Percentiles rank a stretch among this genome's conserved stretches.
phyloP scores from a whole-genome alignment of 2,797 vertebrate genomes.

The Momotus momota region DNA sequence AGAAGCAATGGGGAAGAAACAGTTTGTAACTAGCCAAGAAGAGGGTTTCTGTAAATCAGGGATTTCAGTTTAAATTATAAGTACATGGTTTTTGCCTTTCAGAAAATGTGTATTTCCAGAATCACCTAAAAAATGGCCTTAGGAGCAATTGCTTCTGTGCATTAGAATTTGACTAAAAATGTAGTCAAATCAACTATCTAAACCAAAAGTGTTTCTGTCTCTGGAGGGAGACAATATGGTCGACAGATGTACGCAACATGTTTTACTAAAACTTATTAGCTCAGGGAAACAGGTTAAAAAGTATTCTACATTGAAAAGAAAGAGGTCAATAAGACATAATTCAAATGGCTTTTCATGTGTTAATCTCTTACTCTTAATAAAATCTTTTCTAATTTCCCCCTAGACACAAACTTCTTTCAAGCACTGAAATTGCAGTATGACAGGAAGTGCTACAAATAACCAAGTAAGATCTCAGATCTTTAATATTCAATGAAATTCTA shows the following conservation, averaged over 20 bases:
- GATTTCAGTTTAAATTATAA: background rate
- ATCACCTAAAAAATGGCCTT: background rate
- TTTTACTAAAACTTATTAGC: background rate
- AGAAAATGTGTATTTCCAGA: background rate
- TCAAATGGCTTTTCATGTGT: background rate
- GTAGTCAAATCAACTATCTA: background rate
- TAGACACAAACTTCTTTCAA: background rate
- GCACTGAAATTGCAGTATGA: background rate
- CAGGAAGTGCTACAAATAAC: background rate
- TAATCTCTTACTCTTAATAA: background rate
- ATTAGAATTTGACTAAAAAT: background rate
- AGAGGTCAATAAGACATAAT: background rate
- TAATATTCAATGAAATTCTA: background rate
- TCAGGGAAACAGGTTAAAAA: background rate
- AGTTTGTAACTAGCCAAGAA: background rate
- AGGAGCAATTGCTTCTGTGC: background rate
- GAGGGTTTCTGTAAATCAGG: background rate
- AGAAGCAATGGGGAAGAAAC: background rate
- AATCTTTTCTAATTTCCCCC: background rate
- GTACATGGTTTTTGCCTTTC: background rate
- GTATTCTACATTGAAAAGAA: background rate
- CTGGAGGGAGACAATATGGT: background rate
- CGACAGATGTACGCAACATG: background rate
- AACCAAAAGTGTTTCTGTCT: background rate
- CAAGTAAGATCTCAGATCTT: background rate